A percentile compares a stretch with the other conserved stretches of the same genome.
Evolutionary conservation across 2,113 vertebrate species (phyloP).

Genomic region (Nansenia antarctica): DNA sequence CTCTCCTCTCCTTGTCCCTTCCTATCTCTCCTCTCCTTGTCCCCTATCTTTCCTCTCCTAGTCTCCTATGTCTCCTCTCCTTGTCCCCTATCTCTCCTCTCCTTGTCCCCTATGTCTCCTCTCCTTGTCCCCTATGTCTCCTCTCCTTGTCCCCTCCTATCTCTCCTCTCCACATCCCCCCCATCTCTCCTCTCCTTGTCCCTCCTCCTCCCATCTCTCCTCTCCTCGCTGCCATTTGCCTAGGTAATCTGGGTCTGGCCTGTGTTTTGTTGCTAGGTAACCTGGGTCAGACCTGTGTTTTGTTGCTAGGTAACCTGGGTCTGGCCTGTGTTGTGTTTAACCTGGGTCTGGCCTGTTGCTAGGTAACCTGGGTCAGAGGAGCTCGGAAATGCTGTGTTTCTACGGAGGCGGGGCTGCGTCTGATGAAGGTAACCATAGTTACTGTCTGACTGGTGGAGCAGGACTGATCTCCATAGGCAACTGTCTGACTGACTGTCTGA

Average conservation of each 20-base stretch:
- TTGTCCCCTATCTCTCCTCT: too few relatives aligned
- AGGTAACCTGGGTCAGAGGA: constrained; percentile 34
- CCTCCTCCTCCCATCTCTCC: not conserved
- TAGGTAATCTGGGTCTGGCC: not conserved
- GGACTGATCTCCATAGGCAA: too few relatives aligned
- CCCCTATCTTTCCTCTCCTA: too few relatives aligned
- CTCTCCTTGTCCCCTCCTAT: not conserved
- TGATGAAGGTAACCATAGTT: constrained; percentile 40
- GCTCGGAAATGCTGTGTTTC: constrained; percentile 1
- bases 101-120: not conserved
- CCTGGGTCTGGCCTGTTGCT: not conserved
- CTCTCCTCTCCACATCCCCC: not conserved
- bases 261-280: too few relatives aligned
- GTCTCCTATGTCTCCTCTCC: too few relatives aligned
- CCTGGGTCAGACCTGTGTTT: too few relatives aligned
- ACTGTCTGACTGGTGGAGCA: too few relatives aligned
- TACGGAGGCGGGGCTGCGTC: constrained; percentile 4
- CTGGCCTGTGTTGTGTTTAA: not conserved
- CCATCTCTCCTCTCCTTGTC: not conserved
- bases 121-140: not conserved
- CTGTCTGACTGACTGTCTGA: too few relatives aligned
- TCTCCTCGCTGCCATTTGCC: not conserved
- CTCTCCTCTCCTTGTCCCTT: too few relatives aligned
- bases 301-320: not conserved
- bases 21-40: too few relatives aligned